A percentile compares a stretch with the other conserved stretches of the same genome.
These are phyloP conservation scores for Corbicula japonica DNA, from an alignment of 2,888 invertebrate genomes.

Conservation along the genomic window DNA sequence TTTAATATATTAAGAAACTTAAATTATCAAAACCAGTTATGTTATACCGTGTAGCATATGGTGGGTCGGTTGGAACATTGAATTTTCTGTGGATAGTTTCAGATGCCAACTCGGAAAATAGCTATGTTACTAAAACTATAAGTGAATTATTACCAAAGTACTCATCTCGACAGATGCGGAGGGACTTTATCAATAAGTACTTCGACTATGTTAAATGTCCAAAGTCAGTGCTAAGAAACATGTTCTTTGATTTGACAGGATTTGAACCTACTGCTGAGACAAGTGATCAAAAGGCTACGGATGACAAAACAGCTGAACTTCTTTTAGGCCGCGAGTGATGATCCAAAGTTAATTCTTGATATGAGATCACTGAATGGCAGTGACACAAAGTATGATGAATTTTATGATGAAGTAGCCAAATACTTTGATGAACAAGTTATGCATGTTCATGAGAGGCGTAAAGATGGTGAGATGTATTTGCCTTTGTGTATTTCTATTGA, in stretches of 20 bases:
- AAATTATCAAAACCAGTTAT: too few species aligned
- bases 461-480: background rate
- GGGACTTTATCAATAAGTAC: too few species aligned
- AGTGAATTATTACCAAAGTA: too few species aligned
- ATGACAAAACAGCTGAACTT: background rate
- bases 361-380: background rate
- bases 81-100: too few species aligned
- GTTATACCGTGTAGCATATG: too few species aligned
- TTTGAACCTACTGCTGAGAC: background rate
- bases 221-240: background rate
- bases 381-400: too few species aligned
- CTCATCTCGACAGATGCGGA: too few species aligned
- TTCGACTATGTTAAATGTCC: slow-evolving; percentile 1
- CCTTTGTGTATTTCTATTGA: background rate
- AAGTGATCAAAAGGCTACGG: background rate
- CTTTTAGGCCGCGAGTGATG: background rate
- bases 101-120: too few species aligned
- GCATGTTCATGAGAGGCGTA: slow-evolving; percentile 1
- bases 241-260: background rate
- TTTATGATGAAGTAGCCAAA: background rate
- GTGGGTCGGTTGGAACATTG: too few species aligned
- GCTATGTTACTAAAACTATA: too few species aligned
- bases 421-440: slow-evolving; percentile 2
- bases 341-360: background rate
- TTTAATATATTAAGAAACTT: too few species aligned